phyloP scores from a whole-genome alignment of 1,140 invertebrate species.

The Scaptomyza pallida region DNA sequence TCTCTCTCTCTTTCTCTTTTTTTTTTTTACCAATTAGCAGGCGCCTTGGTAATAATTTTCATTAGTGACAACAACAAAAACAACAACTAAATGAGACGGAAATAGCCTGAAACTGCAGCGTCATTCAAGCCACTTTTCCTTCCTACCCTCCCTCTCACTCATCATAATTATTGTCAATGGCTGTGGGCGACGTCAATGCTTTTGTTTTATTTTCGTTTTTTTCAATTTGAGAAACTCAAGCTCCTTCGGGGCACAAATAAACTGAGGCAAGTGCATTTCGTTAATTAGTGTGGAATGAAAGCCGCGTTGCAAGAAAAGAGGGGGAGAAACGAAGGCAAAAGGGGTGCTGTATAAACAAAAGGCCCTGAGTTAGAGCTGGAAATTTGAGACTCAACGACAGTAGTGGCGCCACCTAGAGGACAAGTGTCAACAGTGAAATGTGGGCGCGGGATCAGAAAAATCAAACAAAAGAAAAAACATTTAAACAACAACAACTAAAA shows the following conservation, averaged over 20 bases:
- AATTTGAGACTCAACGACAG: conserved; percentile 35
- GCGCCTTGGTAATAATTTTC: conserved; percentile 28
- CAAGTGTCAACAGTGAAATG: conserved; percentile 3
- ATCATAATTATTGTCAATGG: conserved; percentile 67
- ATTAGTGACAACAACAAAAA: conserved; percentile 9
- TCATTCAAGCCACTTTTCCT: conserved; percentile 28
- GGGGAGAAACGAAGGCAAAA: conserved; percentile 21
- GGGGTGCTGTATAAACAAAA: conserved; percentile 66
- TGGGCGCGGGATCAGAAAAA: conserved; percentile 2
- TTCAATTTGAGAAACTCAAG: conserved; percentile 19
- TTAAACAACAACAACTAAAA: not conserved
- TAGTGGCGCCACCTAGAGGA: conserved; percentile 43
- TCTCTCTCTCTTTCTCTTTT: conserved; percentile 13
- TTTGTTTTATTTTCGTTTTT: conserved; percentile 7
- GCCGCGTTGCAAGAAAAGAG: conserved; percentile 23
- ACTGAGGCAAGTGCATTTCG: conserved; percentile 73
- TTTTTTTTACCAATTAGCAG: conserved; percentile 57
- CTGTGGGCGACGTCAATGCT: conserved; percentile 42
- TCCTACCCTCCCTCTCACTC: not conserved
- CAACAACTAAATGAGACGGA: conserved; percentile 39
- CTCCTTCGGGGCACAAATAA: not conserved
- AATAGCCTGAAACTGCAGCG: conserved; percentile 33
- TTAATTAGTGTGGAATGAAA: conserved; percentile 74
- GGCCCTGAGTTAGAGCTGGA: conserved; percentile 46
- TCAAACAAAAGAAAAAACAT: not conserved